phyloP scores from a whole-genome alignment of 23 tunicate genomes.

The Styela plicata region DNA sequence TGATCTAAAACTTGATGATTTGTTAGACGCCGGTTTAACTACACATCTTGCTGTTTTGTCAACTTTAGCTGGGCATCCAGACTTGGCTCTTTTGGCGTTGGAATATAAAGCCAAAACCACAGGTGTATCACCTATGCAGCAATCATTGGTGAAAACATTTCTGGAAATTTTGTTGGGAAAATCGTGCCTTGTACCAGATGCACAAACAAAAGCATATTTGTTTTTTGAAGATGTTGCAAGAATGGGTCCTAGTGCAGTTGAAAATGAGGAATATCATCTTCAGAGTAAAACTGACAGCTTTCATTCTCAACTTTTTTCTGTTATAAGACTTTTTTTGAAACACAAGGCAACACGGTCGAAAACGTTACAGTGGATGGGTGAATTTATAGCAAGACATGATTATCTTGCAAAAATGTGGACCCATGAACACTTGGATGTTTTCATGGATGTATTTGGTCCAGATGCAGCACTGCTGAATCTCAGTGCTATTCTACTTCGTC shows the following conservation, averaged over 20 bases:
- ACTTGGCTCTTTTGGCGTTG: not conserved
- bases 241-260: constrained; percentile 26
- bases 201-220: constrained; percentile 9
- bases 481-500: constrained; percentile 41
- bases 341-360: constrained; percentile 15
- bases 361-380: constrained; percentile 44
- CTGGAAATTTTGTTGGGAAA: constrained; percentile 20
- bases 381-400: constrained; percentile 24
- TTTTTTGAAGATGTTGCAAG: constrained; percentile 35
- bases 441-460: constrained; percentile 21
- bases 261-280: constrained; percentile 30
- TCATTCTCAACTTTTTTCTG: constrained; percentile 15
- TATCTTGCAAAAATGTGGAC: constrained; percentile 51
- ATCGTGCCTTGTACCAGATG: constrained; percentile 30
- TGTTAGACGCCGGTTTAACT: not conserved
- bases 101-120: not conserved
- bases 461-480: constrained; percentile 52
- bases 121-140: not conserved
- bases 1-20: not conserved
- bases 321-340: constrained; percentile 11
- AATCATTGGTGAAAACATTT: not conserved
- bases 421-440: constrained; percentile 39
- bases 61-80: constrained; percentile 13
- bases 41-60: constrained; percentile 1
- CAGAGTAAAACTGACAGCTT: constrained; percentile 23